A percentile compares a stretch with the other conserved stretches of the same genome.
Evolutionary conservation across 2,888 invertebrate species (phyloP).

Genomic region (Morpho deidamia): DNA sequence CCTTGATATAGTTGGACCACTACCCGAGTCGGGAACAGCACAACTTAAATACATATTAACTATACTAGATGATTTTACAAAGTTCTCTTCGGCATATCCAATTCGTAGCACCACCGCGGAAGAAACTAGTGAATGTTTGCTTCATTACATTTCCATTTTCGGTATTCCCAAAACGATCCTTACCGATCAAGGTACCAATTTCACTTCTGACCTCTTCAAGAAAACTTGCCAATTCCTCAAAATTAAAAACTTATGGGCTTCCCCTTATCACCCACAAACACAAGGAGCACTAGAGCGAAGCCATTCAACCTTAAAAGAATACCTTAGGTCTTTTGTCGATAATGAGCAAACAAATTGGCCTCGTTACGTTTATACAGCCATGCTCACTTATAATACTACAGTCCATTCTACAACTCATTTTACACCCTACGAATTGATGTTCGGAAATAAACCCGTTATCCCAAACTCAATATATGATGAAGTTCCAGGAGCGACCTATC

Average conservation of each 20-base stretch:
- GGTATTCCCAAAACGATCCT: conserved; percentile 22
- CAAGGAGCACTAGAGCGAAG: conserved; percentile 20
- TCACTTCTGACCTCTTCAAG: conserved; percentile 16
- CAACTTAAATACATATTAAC: conserved; percentile 23
- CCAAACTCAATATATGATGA: too few species aligned
- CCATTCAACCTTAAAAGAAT: conserved; percentile 23
- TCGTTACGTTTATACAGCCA: conserved; percentile 23
- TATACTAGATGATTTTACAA: conserved; percentile 24
- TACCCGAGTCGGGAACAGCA: conserved; percentile 17
- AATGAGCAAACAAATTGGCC: conserved; percentile 23
- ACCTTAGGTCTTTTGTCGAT: conserved; percentile 17
- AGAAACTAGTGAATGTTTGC: conserved; percentile 19
- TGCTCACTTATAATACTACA: too few species aligned
- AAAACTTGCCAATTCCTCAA: conserved; percentile 12
- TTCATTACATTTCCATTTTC: conserved; percentile 21
- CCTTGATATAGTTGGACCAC: conserved; percentile 24
- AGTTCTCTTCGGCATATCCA: conserved; percentile 23
- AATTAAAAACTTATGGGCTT: conserved; percentile 18
- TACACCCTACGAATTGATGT: too few species aligned
- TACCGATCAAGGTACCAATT: conserved; percentile 20
- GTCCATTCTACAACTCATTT: too few species aligned
- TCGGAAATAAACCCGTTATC: too few species aligned
- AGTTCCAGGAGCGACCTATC: too few species aligned
- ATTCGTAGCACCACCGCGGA: conserved; percentile 19
- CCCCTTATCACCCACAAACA: conserved; percentile 22